phyloP scores from a whole-genome alignment of 2,797 vertebrate species.

The Sebastes paucispinis region DNA sequence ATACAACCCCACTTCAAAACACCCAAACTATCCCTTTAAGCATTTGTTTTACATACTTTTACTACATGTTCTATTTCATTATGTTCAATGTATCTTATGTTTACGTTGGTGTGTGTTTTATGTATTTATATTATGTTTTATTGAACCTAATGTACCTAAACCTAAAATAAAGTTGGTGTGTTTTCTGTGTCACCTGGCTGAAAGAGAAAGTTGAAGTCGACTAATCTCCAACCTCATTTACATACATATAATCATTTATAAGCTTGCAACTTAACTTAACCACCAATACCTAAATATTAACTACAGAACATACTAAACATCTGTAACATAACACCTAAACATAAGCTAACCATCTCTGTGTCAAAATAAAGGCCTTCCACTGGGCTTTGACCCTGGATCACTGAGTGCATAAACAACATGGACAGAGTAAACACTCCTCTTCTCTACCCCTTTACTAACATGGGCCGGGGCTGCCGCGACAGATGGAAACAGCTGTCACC shows the following conservation, averaged over 20 bases:
- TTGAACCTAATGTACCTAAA: too few relatives aligned
- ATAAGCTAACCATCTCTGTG: not conserved
- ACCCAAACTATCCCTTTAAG: not conserved
- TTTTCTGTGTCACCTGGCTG: not conserved
- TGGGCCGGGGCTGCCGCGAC: not conserved
- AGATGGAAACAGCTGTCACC: not conserved
- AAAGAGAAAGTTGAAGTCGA: not conserved
- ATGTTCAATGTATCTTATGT: not conserved
- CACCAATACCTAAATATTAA: slow-evolving; percentile 21
- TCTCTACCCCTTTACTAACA: not conserved
- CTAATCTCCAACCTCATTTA: not conserved
- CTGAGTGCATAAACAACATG: not conserved
- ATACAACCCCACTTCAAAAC: too few relatives aligned
- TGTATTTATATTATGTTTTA: not conserved
- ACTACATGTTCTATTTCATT: not conserved
- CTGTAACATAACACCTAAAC: not conserved
- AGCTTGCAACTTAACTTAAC: not conserved
- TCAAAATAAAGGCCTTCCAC: not conserved
- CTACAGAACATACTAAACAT: not conserved
- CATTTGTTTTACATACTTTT: not conserved
- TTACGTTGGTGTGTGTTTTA: not conserved
- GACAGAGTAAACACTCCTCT: not conserved
- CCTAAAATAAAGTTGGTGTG: not conserved
- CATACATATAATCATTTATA: not conserved
- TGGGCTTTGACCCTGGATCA: slow-evolving; percentile 5